A percentile compares a stretch with the other conserved stretches of the same genome.
Conservation (phyloP, 2,113 vertebrate genomes). For the Laticauda colubrina region DNA sequence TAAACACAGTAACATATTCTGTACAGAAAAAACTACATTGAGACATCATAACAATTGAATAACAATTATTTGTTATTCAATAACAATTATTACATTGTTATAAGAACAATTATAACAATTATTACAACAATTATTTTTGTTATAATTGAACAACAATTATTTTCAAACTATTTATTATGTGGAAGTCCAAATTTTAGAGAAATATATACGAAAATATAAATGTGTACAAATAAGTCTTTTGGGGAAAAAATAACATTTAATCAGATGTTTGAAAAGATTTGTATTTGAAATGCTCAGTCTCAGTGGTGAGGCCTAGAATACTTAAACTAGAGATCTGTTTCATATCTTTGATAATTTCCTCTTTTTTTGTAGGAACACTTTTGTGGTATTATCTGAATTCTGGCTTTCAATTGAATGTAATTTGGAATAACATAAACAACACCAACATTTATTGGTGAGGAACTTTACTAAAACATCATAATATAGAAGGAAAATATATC, state of each 20-base stretch:
- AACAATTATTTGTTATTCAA: not conserved
- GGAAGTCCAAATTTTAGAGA: not conserved
- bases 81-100: no score
- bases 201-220: not conserved
- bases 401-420: not conserved
- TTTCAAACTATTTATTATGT: conserved; percentile 10
- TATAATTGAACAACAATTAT: not conserved
- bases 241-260: not conserved
- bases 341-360: not conserved
- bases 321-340: not conserved
- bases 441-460: not conserved
- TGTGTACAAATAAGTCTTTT: not conserved
- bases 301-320: not conserved
- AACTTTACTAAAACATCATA: not conserved
- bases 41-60: not conserved
- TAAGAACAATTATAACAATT: no score
- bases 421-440: not conserved
- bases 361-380: not conserved
- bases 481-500: not conserved
- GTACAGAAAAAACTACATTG: not conserved
- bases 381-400: not conserved
- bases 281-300: not conserved
- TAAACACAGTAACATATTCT: not conserved
- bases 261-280: not conserved
- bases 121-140: no score